Percentiles rank a stretch among this genome's conserved stretches.
Evolutionary conservation across 1,140 invertebrate genomes (phyloP).

Genomic region (Drosophila sulfurigaster): DNA sequence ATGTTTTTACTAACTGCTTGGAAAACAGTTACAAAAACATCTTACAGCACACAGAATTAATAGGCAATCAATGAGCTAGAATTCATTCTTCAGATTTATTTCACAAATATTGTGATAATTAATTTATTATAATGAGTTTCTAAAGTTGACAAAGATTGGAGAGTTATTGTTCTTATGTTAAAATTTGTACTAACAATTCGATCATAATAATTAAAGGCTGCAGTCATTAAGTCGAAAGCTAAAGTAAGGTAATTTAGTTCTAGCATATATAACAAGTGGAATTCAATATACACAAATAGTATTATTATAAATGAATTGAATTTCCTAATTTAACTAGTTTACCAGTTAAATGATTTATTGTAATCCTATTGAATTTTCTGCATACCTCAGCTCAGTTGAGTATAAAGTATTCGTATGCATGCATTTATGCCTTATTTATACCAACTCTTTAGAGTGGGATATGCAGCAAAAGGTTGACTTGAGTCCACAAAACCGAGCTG

Average conservation of each 20-base stretch:
- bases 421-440: not conserved
- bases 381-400: not conserved
- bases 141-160: too few species aligned
- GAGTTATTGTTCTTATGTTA: too few species aligned
- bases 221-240: too few species aligned
- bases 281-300: not conserved
- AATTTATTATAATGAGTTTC: too few species aligned
- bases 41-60: too few species aligned
- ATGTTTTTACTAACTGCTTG: not conserved
- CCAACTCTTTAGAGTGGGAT: not conserved
- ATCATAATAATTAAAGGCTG: too few species aligned
- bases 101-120: too few species aligned
- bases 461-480: slow-evolving; percentile 18
- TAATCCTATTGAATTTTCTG: not conserved
- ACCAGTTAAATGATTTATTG: not conserved
- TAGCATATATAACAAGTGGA: not conserved
- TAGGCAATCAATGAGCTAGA: too few species aligned
- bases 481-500: slow-evolving; percentile 7
- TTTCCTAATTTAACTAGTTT: not conserved
- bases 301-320: not conserved
- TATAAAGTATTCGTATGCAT: too few species aligned
- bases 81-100: too few species aligned
- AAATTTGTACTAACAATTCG: too few species aligned
- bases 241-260: not conserved
- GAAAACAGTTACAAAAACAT: too few species aligned